Base-by-base conservation (phyloP, 2,888 invertebrate genomes). In the Bellardia pandia region DNA sequence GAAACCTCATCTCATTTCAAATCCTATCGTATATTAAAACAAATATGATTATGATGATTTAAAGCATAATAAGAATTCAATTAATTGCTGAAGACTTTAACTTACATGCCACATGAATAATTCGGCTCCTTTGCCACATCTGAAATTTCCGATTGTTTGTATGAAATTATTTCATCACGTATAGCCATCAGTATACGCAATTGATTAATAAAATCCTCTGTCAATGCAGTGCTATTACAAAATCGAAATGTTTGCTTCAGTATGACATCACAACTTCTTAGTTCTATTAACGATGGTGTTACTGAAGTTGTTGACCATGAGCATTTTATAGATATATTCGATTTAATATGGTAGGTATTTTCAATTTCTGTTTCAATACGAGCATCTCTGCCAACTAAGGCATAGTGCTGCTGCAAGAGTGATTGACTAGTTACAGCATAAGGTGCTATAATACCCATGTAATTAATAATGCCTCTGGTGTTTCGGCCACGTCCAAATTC, bases 141-240 rank as follows among this genome's bases (percentile, higher is more conserved):
- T 3, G 56, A 62, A 51, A 4, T 84, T 88, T 88, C 87, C 2
- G 89, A 90, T 2, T 89, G 88, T 75, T 91, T 92, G 75, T 89
- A 92, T n/a, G 88, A 89, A 14, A 93, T 78, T 75, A 94, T 93
- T 75, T 92, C 92, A 45, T 93, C 92, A n/a, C 92, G 92, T 71
- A 94, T 93, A 3, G 89, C 90, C 13, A 90, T 88, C n/a, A 94
- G 74, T 2, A 92, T 91, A 11, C 91, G 89, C 69, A 94, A 79
- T 85, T 94, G 93, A 69, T 91, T 91, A 90, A 93, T 90, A n/a
- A 93, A 91, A 62, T 92, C 91, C 81, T 92, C 89, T 2, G 93
- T 91, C 23, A 90, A 58, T 0, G 91, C 86, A 14, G 90, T 88
- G 30, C 91, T 90, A 2, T 92, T 90, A 6, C 89, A 89, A 0